phyloP scores from a whole-genome alignment of 2,113 vertebrate genomes.

The Lasiurus cinereus region DNA sequence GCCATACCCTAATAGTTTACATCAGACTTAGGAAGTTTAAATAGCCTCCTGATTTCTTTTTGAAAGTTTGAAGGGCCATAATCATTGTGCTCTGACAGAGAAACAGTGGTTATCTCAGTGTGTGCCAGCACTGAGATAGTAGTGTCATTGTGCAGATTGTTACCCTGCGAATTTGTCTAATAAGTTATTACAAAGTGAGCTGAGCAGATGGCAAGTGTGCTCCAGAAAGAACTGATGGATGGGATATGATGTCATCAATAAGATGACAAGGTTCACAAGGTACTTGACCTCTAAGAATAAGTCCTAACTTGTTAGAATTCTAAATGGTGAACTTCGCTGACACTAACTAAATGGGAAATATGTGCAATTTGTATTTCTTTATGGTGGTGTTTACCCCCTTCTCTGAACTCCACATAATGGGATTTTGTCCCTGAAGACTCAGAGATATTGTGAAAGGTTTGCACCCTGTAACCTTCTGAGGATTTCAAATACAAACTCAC shows the following conservation, averaged over 20 bases:
- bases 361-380: conserved; percentile 95
- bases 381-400: conserved; percentile 93
- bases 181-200: conserved; percentile 91
- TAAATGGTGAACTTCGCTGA: conserved; percentile 94
- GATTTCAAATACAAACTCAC: conserved; percentile 88
- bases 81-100: conserved; percentile 80
- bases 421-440: conserved; percentile 91
- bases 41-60: conserved; percentile 71
- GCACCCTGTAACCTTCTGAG: conserved; percentile 88
- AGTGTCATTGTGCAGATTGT: conserved; percentile 89
- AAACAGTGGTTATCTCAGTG: conserved; percentile 83
- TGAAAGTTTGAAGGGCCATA: conserved; percentile 77
- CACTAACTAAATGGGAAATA: conserved; percentile 94
- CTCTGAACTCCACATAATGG: conserved; percentile 90
- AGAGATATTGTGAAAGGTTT: conserved; percentile 89
- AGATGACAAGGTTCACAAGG: conserved; percentile 94
- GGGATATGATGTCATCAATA: conserved; percentile 97
- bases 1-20: conserved; percentile 49
- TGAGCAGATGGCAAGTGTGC: conserved; percentile 95
- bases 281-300: conserved; percentile 92
- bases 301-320: conserved; percentile 93
- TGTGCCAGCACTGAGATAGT: conserved; percentile 90
- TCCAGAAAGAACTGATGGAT: conserved; percentile 94
- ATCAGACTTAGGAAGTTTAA: conserved; percentile 70
- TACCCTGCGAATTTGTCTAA: conserved; percentile 91